Conservation (phyloP, 2,888 invertebrate genomes). For the Acronicta aceris region DNA sequence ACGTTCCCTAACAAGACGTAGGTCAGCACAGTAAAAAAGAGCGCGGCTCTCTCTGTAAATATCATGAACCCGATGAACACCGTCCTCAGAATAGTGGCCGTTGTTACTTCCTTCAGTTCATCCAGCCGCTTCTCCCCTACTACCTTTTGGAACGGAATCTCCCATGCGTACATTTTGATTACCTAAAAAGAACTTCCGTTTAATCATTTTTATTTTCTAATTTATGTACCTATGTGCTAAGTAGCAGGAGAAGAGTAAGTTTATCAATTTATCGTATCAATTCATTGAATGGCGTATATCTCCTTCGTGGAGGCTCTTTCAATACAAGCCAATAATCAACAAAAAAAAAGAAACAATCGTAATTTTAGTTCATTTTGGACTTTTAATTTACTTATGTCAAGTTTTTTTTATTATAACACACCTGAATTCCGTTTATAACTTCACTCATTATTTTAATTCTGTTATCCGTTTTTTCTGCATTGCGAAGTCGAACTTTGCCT, state of each 20-base stretch:
- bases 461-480: constrained; percentile 95
- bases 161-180: constrained; percentile 99
- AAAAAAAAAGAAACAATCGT: too few relatives aligned
- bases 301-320: too few relatives aligned
- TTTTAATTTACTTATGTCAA: too few relatives aligned
- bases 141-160: constrained; percentile 95
- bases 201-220: neutral
- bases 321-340: too few relatives aligned
- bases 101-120: constrained; percentile 87
- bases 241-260: neutral
- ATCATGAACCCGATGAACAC: constrained; percentile 93
- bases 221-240: neutral
- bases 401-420: constrained; percentile 75
- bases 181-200: constrained; percentile 87
- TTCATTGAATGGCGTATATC: too few relatives aligned
- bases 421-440: constrained; percentile 97
- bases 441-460: constrained; percentile 98
- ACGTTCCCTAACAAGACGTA: constrained; percentile 91
- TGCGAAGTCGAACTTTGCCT: constrained; percentile 91
- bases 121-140: constrained; percentile 92
- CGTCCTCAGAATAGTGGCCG: constrained; percentile 91
- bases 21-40: constrained; percentile 93
- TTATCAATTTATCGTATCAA: too few relatives aligned
- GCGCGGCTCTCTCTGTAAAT: constrained; percentile 94
- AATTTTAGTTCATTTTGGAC: too few relatives aligned